A percentile compares a stretch with the other conserved stretches of the same genome.
These are phyloP conservation scores for Agrochola litura DNA, from an alignment of 2,888 invertebrate species.

Conservation along the genomic window DNA sequence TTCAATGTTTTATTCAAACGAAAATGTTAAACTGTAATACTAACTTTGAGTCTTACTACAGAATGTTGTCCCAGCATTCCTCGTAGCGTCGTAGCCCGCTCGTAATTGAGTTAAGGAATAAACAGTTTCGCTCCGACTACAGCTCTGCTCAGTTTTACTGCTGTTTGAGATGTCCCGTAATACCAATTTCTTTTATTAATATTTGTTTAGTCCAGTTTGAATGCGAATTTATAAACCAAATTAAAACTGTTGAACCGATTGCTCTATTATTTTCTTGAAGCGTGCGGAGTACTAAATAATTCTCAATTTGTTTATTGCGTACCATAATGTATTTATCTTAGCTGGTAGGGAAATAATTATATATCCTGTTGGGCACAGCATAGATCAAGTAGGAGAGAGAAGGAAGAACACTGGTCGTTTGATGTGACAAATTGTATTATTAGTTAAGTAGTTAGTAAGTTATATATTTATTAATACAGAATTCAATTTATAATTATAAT, in stretches of 20 bases:
- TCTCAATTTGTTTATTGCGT: too few species aligned
- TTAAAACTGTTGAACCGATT: slow-evolving; percentile 19
- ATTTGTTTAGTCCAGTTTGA: slow-evolving; percentile 46
- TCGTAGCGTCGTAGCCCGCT: slow-evolving; percentile 53
- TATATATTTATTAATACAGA: too few species aligned
- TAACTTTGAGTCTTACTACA: slow-evolving; percentile 55
- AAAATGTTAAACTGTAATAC: slow-evolving; percentile 49
- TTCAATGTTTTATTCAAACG: slow-evolving; percentile 46
- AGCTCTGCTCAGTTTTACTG: slow-evolving; percentile 47
- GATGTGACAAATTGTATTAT: too few species aligned
- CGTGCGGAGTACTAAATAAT: neutral
- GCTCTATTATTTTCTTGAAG: slow-evolving; percentile 3
- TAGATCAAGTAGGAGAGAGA: too few species aligned
- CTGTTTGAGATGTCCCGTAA: slow-evolving; percentile 48
- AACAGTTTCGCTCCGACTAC: slow-evolving; percentile 41
- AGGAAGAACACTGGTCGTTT: too few species aligned
- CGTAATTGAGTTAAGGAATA: slow-evolving; percentile 57
- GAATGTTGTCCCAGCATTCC: slow-evolving; percentile 59
- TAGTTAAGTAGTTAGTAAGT: too few species aligned
- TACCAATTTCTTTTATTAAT: slow-evolving; percentile 57
- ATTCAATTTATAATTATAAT: too few species aligned
- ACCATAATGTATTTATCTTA: too few species aligned
- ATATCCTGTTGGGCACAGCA: too few species aligned
- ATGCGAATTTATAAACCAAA: slow-evolving; percentile 31
- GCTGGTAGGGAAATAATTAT: too few species aligned